Base-by-base conservation (phyloP, 1,140 invertebrate species). In the Eulimnadia texana region DNA sequence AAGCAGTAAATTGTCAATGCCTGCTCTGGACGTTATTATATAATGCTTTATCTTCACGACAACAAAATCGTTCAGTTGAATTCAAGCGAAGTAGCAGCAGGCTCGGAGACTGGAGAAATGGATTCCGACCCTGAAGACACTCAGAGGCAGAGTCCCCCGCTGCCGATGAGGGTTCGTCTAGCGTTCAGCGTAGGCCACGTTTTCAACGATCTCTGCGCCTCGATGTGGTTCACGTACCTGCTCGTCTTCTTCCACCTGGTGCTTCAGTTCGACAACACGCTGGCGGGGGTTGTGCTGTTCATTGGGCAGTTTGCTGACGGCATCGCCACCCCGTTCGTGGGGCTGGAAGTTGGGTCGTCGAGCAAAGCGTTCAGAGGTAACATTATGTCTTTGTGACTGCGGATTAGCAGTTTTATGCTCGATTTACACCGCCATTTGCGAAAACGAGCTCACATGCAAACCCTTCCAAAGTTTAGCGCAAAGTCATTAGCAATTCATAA, bases 161-260 rank as follows among this genome's bases (percentile, higher is more conserved):
- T 63, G 20, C 52, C 62, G 20, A 53, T 49, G 22, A 60, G 22
- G 33, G 47, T 49, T 9, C 56, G 56, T 16, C 23, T 63, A 11
- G 49, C 55, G 33, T 63, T 58, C 50, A 59, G 56, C 59, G 62
- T 88, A 66, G 90, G 89, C 0, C 93, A 97, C 76, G 82, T 97
- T 28, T 76, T 94, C 25, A 97, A 97, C 74, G 94, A 98, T 77
- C 79, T 97, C 3, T 94, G 90, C 76, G 90, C 93, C 33, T 90
- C 90, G 53, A 89, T 98, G 81, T 97, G 94, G 94, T 98, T 98
- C 72, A 92, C 90, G 0, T 98, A 98, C 74, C 76, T 95, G n/a
- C 77, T 98, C 65, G 82, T 97, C 20, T 98, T 84, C 74, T 86
- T 94, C 69, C 86, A 94, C 70, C 79, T 88, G 68, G 88, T 96